Percentiles rank a stretch among this genome's conserved stretches.
These are phyloP conservation scores for Buathra laborator DNA, from an alignment of 2,888 invertebrate genomes.

Conservation along the genomic window DNA sequence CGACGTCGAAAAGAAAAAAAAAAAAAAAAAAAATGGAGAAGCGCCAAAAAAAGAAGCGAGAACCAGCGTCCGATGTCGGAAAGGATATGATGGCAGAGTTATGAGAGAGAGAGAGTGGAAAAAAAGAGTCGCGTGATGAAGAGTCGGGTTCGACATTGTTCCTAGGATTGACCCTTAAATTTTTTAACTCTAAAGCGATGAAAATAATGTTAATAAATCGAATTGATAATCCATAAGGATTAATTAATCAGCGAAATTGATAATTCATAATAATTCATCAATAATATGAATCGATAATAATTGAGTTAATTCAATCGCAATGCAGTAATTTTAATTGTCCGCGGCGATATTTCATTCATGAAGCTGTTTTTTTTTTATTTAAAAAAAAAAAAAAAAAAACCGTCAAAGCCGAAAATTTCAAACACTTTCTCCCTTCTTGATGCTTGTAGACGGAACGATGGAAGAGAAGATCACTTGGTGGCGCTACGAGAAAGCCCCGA, in stretches of 20 bases:
- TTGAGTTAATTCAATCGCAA: too few relatives aligned
- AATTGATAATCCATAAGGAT: too few relatives aligned
- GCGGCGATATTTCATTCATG: too few relatives aligned
- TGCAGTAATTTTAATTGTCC: too few relatives aligned
- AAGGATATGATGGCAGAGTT: constrained; percentile 53
- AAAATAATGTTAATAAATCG: too few relatives aligned
- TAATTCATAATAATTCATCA: too few relatives aligned
- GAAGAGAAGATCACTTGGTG: constrained; percentile 54
- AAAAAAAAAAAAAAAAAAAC: constrained; percentile 46
- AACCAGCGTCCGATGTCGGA: constrained; percentile 52
- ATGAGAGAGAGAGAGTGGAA: constrained; percentile 62
- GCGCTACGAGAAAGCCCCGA: constrained; percentile 48
- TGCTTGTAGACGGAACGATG: constrained; percentile 37
- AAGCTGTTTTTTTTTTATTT: neutral
- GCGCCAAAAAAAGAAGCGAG: constrained; percentile 74
- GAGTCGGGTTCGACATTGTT: too few relatives aligned
- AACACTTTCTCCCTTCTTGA: constrained; percentile 68
- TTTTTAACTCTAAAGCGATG: too few relatives aligned
- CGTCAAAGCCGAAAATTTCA: constrained; percentile 56
- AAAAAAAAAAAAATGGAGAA: constrained; percentile 74
- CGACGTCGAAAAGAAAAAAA: constrained; percentile 15
- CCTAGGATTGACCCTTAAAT: too few relatives aligned
- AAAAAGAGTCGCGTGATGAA: constrained; percentile 36
- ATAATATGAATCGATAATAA: too few relatives aligned
- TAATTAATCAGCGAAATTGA: too few relatives aligned